Evolutionary conservation across 1,140 invertebrate species (phyloP).

Genomic region (Diabrotica undecimpunctata): DNA sequence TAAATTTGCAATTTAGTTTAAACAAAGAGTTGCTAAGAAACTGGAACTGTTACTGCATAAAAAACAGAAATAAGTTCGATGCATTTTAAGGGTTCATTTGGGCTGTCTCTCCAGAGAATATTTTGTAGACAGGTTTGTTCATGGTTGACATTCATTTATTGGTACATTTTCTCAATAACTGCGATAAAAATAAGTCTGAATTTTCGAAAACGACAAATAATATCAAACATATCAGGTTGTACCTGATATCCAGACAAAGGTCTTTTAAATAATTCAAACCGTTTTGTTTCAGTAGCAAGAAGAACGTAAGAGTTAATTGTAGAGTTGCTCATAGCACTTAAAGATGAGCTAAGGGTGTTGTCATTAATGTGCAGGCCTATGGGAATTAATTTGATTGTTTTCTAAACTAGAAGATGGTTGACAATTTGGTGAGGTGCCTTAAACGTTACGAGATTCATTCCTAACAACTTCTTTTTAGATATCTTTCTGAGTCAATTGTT

Average conservation of each 20-base stretch:
- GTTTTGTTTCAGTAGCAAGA: no score
- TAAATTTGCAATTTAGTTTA: conserved; percentile 19
- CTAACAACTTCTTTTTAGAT: no score
- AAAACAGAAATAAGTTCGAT: conserved; percentile 10
- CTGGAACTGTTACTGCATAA: conserved; percentile 12
- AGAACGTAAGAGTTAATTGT: no score
- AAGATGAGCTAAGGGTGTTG: no score
- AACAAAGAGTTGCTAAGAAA: conserved; percentile 13
- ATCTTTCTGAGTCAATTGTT: no score
- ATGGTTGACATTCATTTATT: conserved; percentile 13
- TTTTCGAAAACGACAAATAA: conserved; percentile 14
- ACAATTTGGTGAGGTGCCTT: no score
- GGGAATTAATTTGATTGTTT: no score
- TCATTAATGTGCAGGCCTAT: no score
- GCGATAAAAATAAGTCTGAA: conserved; percentile 11
- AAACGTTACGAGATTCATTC: no score
- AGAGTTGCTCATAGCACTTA: no score
- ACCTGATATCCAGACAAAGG: conserved; percentile 31
- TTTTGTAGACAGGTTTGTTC: background rate
- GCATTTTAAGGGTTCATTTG: conserved; percentile 6
- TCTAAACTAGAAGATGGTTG: no score
- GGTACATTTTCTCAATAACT: conserved; percentile 21
- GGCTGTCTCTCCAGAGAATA: background rate
- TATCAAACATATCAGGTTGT: conserved; percentile 23
- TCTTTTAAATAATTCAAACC: conserved; percentile 23